A percentile compares a stretch with the other conserved stretches of the same genome.
Conservation (phyloP, 2,797 vertebrate species). For the Danio jaintianensis region DNA sequence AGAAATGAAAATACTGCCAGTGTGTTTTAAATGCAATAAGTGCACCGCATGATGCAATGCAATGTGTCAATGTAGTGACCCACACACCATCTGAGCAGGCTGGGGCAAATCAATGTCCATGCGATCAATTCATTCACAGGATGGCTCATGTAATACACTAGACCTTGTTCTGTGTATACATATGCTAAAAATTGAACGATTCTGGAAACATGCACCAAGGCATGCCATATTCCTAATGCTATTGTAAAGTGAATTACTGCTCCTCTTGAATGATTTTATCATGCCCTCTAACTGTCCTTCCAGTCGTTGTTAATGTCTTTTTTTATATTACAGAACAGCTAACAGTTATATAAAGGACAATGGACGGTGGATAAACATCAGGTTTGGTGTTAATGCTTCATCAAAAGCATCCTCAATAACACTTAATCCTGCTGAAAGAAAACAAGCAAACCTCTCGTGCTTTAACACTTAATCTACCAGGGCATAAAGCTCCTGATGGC, state of each 20-base stretch:
- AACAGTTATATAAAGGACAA: too few species aligned
- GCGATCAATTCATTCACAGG: conserved; percentile 23
- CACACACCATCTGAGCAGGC: conserved; percentile 17
- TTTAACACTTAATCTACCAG: background rate
- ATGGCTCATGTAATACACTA: background rate
- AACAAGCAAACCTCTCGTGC: background rate
- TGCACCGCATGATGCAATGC: conserved; percentile 2
- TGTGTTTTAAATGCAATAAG: background rate
- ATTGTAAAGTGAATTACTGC: background rate
- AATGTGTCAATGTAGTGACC: conserved; percentile 32
- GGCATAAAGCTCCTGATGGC: background rate
- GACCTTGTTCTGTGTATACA: background rate
- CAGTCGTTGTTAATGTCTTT: background rate
- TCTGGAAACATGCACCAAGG: background rate
- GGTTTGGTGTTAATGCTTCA: background rate
- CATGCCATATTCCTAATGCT: background rate
- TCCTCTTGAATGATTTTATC: background rate
- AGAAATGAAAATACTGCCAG: background rate
- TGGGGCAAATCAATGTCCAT: conserved; percentile 19
- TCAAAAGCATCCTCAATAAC: background rate
- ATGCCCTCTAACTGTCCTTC: conserved; percentile 35
- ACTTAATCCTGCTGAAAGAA: background rate
- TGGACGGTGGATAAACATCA: background rate
- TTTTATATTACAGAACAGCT: background rate
- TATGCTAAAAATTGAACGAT: background rate